Percentiles rank a stretch among this genome's conserved stretches.
These are phyloP conservation scores for Macquaria australasica DNA, from an alignment of 2,113 vertebrate species.

Conservation along the genomic window DNA sequence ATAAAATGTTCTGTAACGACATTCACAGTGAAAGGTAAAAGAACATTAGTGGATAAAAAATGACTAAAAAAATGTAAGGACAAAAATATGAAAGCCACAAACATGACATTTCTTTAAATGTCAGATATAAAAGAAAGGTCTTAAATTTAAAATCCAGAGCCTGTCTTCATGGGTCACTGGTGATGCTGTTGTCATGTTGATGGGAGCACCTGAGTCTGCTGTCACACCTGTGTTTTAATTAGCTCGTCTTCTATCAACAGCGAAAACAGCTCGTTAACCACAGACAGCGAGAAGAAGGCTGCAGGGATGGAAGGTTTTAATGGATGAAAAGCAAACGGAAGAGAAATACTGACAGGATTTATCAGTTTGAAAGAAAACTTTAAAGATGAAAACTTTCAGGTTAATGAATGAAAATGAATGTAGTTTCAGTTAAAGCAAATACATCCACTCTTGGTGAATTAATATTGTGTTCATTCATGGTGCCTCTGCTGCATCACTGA, in stretches of 20 bases:
- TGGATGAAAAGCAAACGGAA: background rate
- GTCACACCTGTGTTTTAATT: constrained; percentile 72
- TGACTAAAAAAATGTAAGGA: background rate
- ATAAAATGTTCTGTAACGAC: background rate
- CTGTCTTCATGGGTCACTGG: constrained; percentile 7
- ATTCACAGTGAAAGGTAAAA: background rate
- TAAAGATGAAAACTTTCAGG: constrained; percentile 4
- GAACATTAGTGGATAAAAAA: background rate
- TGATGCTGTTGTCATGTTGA: constrained; percentile 37
- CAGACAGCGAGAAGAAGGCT: background rate
- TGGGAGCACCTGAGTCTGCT: constrained; percentile 45
- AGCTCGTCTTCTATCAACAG: constrained; percentile 44
- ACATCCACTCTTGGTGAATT: too few species aligned
- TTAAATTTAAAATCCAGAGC: background rate
- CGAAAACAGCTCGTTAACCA: constrained; percentile 26
- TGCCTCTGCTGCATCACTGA: too few species aligned
- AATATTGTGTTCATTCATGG: too few species aligned
- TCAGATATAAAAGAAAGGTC: background rate
- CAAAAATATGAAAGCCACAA: background rate
- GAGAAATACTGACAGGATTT: background rate
- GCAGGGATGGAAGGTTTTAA: background rate
- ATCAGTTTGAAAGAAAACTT: background rate
- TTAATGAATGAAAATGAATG: background rate
- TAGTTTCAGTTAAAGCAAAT: background rate
- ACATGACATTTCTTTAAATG: constrained; percentile 16